Evolutionary conservation across 2,797 vertebrate genomes (phyloP).

Genomic region (Eremophila alpestris): DNA sequence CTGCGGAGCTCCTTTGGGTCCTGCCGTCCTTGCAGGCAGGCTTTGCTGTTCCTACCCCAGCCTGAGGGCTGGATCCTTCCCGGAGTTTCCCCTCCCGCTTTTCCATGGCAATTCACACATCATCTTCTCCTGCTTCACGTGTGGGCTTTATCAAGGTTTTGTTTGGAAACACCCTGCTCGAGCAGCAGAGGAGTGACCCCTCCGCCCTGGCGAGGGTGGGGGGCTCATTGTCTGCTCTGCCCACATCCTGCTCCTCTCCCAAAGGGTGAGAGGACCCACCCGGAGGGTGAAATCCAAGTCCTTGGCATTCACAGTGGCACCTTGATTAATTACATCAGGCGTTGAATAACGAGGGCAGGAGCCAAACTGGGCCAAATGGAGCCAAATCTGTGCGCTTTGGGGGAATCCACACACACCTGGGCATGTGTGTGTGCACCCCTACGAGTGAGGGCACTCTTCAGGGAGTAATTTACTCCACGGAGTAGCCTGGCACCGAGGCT

Average conservation of each 20-base stretch:
- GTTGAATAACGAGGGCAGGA: neutral
- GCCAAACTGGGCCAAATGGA: neutral
- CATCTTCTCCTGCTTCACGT: neutral
- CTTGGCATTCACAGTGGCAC: rapidly evolving
- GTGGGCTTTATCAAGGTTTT: neutral
- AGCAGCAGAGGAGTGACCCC: neutral
- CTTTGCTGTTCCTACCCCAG: neutral
- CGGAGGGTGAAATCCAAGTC: neutral
- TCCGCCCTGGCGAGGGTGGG: neutral
- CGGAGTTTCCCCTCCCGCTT: neutral
- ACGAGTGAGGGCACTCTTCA: neutral
- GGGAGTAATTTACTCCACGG: rapidly evolving
- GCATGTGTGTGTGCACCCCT: neutral
- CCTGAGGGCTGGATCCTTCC: neutral
- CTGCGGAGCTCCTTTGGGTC: neutral
- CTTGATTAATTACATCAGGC: rapidly evolving
- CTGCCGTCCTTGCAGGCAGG: rapidly evolving
- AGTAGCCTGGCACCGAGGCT: neutral
- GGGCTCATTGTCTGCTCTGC: neutral
- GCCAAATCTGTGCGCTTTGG: neutral
- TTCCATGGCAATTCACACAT: neutral
- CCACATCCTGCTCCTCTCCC: neutral
- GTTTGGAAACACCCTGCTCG: neutral
- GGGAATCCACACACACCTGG: no score
- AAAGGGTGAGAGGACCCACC: neutral